Conservation (phyloP, 2,797 vertebrate species). For the Catostomus latipinnis region DNA sequence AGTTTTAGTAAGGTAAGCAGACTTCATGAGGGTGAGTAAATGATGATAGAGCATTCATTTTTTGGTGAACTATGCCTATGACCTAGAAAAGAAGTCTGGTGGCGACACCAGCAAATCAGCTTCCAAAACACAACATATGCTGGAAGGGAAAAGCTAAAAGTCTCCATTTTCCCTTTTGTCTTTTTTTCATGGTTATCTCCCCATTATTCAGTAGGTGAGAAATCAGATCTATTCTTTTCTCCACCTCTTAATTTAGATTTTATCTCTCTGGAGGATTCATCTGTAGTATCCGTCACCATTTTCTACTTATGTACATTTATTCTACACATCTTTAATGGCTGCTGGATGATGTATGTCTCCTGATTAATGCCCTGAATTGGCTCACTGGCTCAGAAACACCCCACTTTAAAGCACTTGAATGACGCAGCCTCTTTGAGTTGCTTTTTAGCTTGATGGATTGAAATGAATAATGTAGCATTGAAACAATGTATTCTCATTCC, state of each 20-base stretch:
- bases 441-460: slow-evolving; percentile 45
- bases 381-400: slow-evolving; percentile 50
- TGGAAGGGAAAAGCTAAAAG: background rate
- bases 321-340: slow-evolving; percentile 69
- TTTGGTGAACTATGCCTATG: background rate
- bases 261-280: slow-evolving; percentile 44
- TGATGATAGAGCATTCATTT: background rate
- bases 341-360: slow-evolving; percentile 59
- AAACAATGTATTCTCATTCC: slow-evolving; percentile 39
- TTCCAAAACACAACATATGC: background rate
- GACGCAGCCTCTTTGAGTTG: slow-evolving; percentile 26
- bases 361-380: slow-evolving; percentile 58
- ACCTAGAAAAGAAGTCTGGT: background rate
- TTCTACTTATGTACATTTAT: slow-evolving; percentile 54
- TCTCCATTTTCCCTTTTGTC: background rate
- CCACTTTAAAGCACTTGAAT: slow-evolving; percentile 56
- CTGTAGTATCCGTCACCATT: slow-evolving; percentile 27
- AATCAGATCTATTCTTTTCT: slow-evolving; percentile 7
- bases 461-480: slow-evolving; percentile 36
- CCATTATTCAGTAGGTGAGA: background rate
- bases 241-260: slow-evolving; percentile 19
- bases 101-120: too few species aligned
- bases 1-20: too few species aligned
- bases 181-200: background rate
- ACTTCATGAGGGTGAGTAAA: background rate